These are phyloP conservation scores for Calycopis cecrops DNA, from an alignment of 1,140 invertebrate genomes.

Conservation along the genomic window DNA sequence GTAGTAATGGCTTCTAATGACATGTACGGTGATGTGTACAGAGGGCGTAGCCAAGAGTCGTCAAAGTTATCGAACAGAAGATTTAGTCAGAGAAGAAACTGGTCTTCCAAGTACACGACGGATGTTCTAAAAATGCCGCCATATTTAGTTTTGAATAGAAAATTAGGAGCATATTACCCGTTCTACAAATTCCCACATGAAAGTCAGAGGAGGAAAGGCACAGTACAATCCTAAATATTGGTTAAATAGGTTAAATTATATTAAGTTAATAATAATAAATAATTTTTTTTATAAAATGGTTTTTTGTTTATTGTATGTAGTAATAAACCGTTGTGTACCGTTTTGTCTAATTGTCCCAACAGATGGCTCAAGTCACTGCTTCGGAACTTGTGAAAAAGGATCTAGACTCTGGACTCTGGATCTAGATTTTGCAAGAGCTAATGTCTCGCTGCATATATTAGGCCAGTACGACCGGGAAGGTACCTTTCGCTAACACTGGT, in stretches of 20 bases:
- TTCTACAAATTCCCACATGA: conserved; percentile 51
- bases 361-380: no score
- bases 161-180: conserved; percentile 53
- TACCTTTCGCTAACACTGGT: no score
- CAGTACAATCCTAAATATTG: not conserved
- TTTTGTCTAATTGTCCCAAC: no score
- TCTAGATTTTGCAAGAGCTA: not conserved
- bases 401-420: not conserved
- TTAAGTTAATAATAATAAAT: not conserved
- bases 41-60: conserved; percentile 16
- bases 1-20: not conserved
- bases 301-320: not conserved
- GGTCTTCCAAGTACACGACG: conserved; percentile 27
- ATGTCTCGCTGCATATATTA: no score
- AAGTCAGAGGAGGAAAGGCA: conserved; percentile 36
- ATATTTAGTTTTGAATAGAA: conserved; percentile 57
- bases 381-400: no score
- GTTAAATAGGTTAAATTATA: not conserved
- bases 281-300: not conserved
- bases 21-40: not conserved
- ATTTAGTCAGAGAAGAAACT: conserved; percentile 35
- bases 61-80: conserved; percentile 23
- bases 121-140: conserved; percentile 40
- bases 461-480: no score
- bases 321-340: no score